Evolutionary conservation across 2,113 vertebrate genomes (phyloP), one percentile per base, ranked within the genome.

Genomic region (Bos javanicus): DNA sequence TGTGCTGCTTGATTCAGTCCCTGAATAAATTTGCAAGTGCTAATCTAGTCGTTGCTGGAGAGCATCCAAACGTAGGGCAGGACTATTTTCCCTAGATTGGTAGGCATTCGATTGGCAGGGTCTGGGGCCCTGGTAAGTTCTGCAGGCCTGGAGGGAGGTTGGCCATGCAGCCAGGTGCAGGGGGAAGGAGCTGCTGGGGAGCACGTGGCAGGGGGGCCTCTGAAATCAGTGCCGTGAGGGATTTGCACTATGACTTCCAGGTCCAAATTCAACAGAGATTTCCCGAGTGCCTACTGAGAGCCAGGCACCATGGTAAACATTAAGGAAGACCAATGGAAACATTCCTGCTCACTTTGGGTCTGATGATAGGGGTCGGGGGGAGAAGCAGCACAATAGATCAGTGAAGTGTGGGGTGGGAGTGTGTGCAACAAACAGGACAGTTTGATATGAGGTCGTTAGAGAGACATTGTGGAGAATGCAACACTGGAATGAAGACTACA

Each of bases 41-140:
- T 95, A 88, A 97, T 97, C 88, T 76, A 92, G 71, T 94, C 85
- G 64, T 88, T 97, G 56, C 87, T 97, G 95, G 96, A 97, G 17
- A 93, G 25, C 81, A 92, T 92, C 71, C 95, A 98, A 95, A 95
- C 39, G 16, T 43, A 48, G 89, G 50, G 90, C 62, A 60, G 56
- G 57, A 54, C 71, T 60, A 0, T 81, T 96, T 81, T 89, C 62
- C 36, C 54, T 92, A 81, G 83, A 62, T 81, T 90, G 89, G 89
- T 97, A 94, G 95, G 84, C 91, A 52, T 92, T 67, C 60, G 85
- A 93, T 56, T 84, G 87, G 91, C 94, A 96, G 78, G 71, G 71
- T 84, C 57, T 97, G 87, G 81, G 96, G 56, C 67, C 90, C 96
- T 87, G 39, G 28, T 93, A 87, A n/a, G 26, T 84, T 94, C 67